Percentiles rank a stretch among this genome's conserved stretches.
Evolutionary conservation across 2,888 invertebrate genomes (phyloP).

Genomic region (Nebria brevicollis): DNA sequence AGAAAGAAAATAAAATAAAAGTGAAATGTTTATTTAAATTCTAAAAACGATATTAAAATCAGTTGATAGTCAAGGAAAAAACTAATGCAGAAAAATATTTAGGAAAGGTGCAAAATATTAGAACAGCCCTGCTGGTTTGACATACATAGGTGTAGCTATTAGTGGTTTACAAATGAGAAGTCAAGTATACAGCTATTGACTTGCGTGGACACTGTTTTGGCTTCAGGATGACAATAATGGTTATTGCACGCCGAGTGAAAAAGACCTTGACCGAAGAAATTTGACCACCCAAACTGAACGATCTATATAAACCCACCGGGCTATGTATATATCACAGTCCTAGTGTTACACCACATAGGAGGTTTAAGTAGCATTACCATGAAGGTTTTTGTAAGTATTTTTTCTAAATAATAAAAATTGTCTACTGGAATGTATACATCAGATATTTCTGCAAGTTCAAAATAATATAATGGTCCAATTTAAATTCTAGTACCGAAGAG

Average conservation of each 20-base stretch:
- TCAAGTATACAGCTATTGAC: constrained; percentile 36
- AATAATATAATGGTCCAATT: not conserved
- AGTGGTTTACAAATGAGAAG: constrained; percentile 37
- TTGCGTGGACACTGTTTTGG: constrained; percentile 27
- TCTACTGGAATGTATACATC: not conserved
- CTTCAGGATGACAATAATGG: constrained; percentile 36
- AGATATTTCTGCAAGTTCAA: not conserved
- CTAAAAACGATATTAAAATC: not conserved
- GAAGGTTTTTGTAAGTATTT: constrained; percentile 53
- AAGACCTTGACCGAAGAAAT: constrained; percentile 45
- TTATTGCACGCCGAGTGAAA: constrained; percentile 37
- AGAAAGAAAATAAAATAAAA: too few species aligned
- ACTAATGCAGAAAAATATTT: not conserved
- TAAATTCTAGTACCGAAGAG: not conserved
- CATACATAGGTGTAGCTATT: constrained; percentile 25
- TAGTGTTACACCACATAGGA: constrained; percentile 34
- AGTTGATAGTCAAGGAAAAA: constrained; percentile 3
- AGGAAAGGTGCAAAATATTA: not conserved
- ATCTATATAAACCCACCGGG: constrained; percentile 43
- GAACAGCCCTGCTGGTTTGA: not conserved
- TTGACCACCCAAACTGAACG: constrained; percentile 31
- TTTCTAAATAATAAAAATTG: not conserved
- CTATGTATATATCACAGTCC: constrained; percentile 42
- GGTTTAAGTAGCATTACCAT: constrained; percentile 49
- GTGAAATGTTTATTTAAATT: not conserved